Base-by-base conservation (phyloP, 2,888 invertebrate species). In the Ormyrus nitidulus region DNA sequence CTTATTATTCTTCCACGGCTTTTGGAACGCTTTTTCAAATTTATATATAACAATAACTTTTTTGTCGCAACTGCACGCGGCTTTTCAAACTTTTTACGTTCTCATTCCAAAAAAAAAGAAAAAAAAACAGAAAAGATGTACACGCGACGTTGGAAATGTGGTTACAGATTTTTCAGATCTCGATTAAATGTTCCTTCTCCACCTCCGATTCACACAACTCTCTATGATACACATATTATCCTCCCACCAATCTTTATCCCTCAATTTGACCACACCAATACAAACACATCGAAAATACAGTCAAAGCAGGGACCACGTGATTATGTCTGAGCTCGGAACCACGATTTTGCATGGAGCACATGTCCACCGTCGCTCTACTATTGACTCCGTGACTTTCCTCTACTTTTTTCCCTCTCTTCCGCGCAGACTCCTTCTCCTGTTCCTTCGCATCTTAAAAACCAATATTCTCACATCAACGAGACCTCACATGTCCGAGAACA, bases 301-400 rank as follows among this genome's bases (percentile, higher is more conserved):
- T 90, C 90, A 90, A 90, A 90, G 90, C 90, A 88, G 90, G 90
- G 90, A 95, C 95, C 95, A 94, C 94, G 94, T 94, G 94, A 94
- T 94, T 94, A 90, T 90, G 90, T 90, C 90, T 90, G 89, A 89
- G 90, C 90, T 94, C 93, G 93, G 92, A 93, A 93, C 94, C 93
- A 93, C 94, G 94, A 95, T 95, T 95, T 95, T 95, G 95, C 95
- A 95, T 95, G 95, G 94, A 92, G 94, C 94, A 91, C 85, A 92
- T 92, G 92, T 91, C 89, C 89, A 84, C 85, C 89, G 89, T 89
- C 90, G 90, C 90, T 92, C 91, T 92, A 91, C 91, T 91, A 92
- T 88, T 90, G 90, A 92, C 92, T 92, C 91, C 90, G 88, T 88
- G 69, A 78, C 51, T 80, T 71, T 62, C 71, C 56, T 54, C 51